A percentile compares a stretch with the other conserved stretches of the same genome.
Conservation (phyloP, 2,888 invertebrate species). For the Luperina testacea region DNA sequence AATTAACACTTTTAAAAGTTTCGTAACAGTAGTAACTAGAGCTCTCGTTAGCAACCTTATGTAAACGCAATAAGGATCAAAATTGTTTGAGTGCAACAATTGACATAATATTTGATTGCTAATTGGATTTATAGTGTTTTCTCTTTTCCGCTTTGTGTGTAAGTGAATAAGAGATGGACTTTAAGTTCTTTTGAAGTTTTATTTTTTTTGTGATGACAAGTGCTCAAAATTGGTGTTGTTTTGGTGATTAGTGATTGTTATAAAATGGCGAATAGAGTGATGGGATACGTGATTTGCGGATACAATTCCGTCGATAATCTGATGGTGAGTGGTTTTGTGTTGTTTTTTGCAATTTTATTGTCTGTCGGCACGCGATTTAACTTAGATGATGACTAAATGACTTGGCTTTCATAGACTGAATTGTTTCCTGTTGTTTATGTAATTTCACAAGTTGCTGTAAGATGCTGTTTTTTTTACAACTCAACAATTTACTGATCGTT, state of each 20-base stretch:
- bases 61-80: conserved; percentile 54
- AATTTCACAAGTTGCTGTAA: conserved; percentile 10
- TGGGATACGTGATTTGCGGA: conserved; percentile 91
- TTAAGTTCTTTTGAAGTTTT: conserved; percentile 10
- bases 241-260: conserved; percentile 65
- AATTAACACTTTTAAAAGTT: conserved; percentile 51
- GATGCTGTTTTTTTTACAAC: conserved; percentile 10
- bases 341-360: conserved; percentile 26
- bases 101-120: conserved; percentile 63
- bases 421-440: conserved; percentile 41
- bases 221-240: conserved; percentile 58
- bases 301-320: conserved; percentile 90
- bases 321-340: conserved; percentile 82
- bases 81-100: conserved; percentile 57
- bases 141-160: conserved; percentile 60
- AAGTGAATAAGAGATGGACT: conserved; percentile 57
- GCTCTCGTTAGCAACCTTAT: conserved; percentile 54
- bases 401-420: conserved; percentile 25
- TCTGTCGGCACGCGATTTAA: conserved; percentile 52
- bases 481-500: background rate
- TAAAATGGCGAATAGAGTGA: conserved; percentile 87
- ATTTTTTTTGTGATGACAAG: conserved; percentile 35
- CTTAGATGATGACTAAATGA: conserved; percentile 14
- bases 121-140: conserved; percentile 65
- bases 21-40: conserved; percentile 45